A percentile compares a stretch with the other conserved stretches of the same genome.
Evolutionary conservation across 2,888 invertebrate genomes (phyloP).

Genomic region (Aphelenchoides bicaudatus): DNA sequence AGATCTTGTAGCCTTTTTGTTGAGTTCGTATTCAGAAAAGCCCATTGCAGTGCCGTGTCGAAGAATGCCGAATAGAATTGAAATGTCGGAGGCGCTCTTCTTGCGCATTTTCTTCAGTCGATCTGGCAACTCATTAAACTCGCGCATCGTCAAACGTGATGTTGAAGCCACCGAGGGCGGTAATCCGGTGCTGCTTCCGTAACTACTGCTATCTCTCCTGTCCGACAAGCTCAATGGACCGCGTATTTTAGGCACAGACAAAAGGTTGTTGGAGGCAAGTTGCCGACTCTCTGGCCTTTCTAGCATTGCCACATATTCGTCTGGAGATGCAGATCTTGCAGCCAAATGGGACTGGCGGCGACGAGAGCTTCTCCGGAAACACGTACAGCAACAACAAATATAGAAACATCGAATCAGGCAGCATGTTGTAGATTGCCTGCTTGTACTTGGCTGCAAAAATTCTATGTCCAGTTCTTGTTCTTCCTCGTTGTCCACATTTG

Average conservation of each 20-base stretch:
- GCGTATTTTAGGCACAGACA: background rate
- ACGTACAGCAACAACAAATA: background rate
- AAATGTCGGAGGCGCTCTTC: conserved; percentile 47
- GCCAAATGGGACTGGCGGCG: background rate
- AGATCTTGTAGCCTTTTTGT: conserved; percentile 24
- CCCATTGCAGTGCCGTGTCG: conserved; percentile 30
- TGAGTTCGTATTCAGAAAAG: conserved; percentile 20
- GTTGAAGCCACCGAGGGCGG: conserved; percentile 8
- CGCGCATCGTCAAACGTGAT: conserved; percentile 11
- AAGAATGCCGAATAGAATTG: conserved; percentile 51
- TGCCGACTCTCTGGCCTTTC: background rate
- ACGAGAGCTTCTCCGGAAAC: background rate
- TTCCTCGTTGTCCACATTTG: too few relatives aligned
- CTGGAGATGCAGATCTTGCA: background rate
- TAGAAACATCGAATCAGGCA: too few relatives aligned
- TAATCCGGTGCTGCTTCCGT: background rate
- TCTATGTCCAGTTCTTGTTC: too few relatives aligned
- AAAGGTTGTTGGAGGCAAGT: background rate
- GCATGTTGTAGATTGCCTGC: too few relatives aligned
- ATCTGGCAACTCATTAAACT: background rate
- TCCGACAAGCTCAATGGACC: background rate
- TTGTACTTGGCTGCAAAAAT: too few relatives aligned
- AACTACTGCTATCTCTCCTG: conserved; percentile 1
- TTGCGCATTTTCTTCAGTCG: conserved; percentile 40
- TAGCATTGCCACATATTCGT: background rate